Evolutionary conservation across 2,888 invertebrate species (phyloP).

Genomic region (Onthophagus sagittarius): DNA sequence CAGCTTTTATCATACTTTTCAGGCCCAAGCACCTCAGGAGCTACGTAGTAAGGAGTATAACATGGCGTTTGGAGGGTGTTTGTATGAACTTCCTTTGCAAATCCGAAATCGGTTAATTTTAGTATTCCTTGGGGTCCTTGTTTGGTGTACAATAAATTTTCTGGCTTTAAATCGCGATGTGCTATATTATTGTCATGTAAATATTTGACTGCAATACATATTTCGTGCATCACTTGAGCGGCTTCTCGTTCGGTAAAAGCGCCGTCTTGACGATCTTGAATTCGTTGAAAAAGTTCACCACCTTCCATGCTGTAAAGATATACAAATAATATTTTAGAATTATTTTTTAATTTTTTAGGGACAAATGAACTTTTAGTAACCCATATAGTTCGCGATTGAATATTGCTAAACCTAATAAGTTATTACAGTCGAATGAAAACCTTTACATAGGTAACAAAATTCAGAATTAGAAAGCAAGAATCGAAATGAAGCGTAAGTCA

Average conservation of each 20-base stretch:
- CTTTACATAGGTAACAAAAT: too few relatives aligned
- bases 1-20: conserved; percentile 99
- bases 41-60: conserved; percentile 97
- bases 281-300: conserved; percentile 94
- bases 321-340: too few relatives aligned
- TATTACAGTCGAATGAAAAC: too few relatives aligned
- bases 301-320: conserved; percentile 81
- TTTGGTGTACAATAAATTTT: conserved; percentile 89
- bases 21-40: conserved; percentile 81
- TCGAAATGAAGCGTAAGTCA: too few relatives aligned
- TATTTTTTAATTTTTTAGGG: too few relatives aligned
- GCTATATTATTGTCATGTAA: conserved; percentile 94
- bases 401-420: too few relatives aligned
- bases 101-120: conserved; percentile 98
- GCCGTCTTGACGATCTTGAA: conserved; percentile 90
- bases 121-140: conserved; percentile 72
- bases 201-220: conserved; percentile 90
- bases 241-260: conserved; percentile 97
- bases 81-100: conserved; percentile 91
- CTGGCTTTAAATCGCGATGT: conserved; percentile 96
- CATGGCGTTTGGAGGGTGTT: conserved; percentile 96
- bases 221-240: conserved; percentile 93
- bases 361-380: too few relatives aligned
- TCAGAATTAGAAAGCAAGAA: too few relatives aligned
- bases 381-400: too few relatives aligned